A percentile compares a stretch with the other conserved stretches of the same genome.
These are phyloP conservation scores for Argynnis bischoffii DNA, from an alignment of 2,888 invertebrate genomes.

Conservation along the genomic window DNA sequence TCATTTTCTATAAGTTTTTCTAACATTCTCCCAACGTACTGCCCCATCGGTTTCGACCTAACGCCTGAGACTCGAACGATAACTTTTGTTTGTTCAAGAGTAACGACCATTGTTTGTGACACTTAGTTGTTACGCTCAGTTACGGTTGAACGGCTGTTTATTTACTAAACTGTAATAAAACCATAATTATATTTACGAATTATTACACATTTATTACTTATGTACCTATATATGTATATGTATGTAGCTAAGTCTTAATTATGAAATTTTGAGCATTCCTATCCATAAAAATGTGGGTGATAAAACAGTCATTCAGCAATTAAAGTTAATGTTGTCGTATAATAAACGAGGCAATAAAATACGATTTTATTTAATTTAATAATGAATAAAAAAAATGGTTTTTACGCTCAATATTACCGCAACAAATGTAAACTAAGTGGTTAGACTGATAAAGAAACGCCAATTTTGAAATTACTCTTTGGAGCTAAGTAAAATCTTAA, in stretches of 20 bases:
- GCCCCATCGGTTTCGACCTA: slow-evolving; percentile 74
- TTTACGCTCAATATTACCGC: slow-evolving; percentile 1
- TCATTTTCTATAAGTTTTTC: slow-evolving; percentile 83
- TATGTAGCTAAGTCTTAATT: not conserved
- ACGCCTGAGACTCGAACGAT: slow-evolving; percentile 68
- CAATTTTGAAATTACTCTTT: slow-evolving; percentile 43
- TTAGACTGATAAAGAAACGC: slow-evolving; percentile 33
- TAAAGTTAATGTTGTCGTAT: slow-evolving; percentile 32
- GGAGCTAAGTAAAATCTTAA: slow-evolving; percentile 63
- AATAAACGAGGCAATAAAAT: slow-evolving; percentile 29
- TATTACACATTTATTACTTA: slow-evolving; percentile 34
- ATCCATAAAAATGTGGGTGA: slow-evolving; percentile 21
- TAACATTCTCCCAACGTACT: slow-evolving; percentile 74
- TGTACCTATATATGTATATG: not conserved
- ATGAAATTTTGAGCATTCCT: slow-evolving; percentile 25
- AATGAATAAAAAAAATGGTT: slow-evolving; percentile 13
- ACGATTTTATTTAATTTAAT: slow-evolving; percentile 27
- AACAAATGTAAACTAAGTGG: not conserved
- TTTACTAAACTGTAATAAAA: slow-evolving; percentile 66
- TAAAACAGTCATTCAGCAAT: slow-evolving; percentile 33
- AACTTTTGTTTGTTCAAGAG: slow-evolving; percentile 77
- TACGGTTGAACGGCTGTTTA: slow-evolving; percentile 61
- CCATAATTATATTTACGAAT: slow-evolving; percentile 57
- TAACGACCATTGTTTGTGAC: slow-evolving; percentile 77
- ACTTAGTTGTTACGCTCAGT: slow-evolving; percentile 73